Evolutionary conservation across 1,140 invertebrate species (phyloP).

Genomic region (Brachionus rubens): DNA sequence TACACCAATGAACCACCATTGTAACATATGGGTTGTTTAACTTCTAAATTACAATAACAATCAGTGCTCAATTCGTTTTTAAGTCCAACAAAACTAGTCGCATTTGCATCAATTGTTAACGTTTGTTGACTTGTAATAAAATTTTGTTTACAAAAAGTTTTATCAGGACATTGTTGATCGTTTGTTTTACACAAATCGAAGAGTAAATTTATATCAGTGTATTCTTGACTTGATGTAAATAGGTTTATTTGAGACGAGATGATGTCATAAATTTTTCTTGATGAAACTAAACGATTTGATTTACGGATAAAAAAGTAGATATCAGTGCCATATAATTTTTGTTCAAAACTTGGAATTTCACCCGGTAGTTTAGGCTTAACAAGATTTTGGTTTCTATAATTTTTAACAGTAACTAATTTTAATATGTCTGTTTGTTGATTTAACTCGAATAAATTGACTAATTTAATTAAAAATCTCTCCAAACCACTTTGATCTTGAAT

Average conservation of each 20-base stretch:
- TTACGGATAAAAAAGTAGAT: constrained; percentile 22
- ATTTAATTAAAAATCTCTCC: constrained; percentile 40
- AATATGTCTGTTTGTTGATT: constrained; percentile 4
- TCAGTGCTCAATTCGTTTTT: neutral
- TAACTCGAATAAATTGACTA: constrained; percentile 7
- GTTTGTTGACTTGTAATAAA: constrained; percentile 12
- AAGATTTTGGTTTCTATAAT: neutral
- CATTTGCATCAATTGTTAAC: constrained; percentile 28
- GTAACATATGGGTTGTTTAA: neutral
- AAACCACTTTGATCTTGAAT: neutral
- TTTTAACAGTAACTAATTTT: constrained; percentile 28
- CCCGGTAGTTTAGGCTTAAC: neutral
- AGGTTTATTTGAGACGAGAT: constrained; percentile 3
- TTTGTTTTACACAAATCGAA: constrained; percentile 12
- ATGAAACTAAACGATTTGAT: neutral
- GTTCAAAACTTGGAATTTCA: constrained; percentile 1
- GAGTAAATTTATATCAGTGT: neutral
- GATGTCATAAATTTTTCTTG: constrained; percentile 11
- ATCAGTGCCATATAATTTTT: neutral
- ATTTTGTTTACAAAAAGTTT: constrained; percentile 15
- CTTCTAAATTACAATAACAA: constrained; percentile 23
- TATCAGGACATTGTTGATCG: neutral
- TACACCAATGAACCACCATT: constrained; percentile 23
- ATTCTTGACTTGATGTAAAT: neutral
- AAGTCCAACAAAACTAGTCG: constrained; percentile 29